phyloP scores from a whole-genome alignment of 2,113 vertebrate species.

The Carassius gibelio region DNA sequence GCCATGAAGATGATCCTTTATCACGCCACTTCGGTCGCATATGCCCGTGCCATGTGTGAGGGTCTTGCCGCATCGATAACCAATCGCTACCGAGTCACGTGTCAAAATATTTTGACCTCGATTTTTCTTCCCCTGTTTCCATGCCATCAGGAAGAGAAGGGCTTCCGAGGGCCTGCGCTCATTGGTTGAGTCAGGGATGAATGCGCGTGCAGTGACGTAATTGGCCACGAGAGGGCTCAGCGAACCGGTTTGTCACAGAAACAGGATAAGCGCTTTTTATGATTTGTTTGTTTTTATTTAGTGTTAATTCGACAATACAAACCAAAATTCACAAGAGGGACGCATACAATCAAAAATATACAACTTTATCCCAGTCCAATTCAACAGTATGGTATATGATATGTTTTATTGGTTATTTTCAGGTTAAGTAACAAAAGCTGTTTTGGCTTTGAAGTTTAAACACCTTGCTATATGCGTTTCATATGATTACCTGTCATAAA shows the following conservation, averaged over 20 bases:
- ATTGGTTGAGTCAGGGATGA: slow-evolving; percentile 71
- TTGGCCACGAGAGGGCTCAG: slow-evolving; percentile 32
- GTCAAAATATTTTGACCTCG: slow-evolving; percentile 76
- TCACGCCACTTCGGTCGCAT: slow-evolving; percentile 35
- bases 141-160: slow-evolving; percentile 77
- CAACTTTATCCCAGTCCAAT: neutral
- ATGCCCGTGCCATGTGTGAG: slow-evolving; percentile 50
- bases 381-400: neutral
- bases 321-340: neutral
- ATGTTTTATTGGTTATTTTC: neutral
- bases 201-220: slow-evolving; percentile 6
- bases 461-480: neutral
- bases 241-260: neutral
- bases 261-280: neutral
- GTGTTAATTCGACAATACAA: neutral
- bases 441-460: neutral
- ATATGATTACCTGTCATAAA: neutral
- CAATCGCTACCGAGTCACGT: slow-evolving; percentile 75
- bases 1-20: slow-evolving; percentile 8
- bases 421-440: too few species aligned
- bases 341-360: neutral
- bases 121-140: slow-evolving; percentile 83
- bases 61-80: slow-evolving; percentile 63
- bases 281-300: neutral
- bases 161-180: slow-evolving; percentile 43